A percentile compares a stretch with the other conserved stretches of the same genome.
phyloP scores from a whole-genome alignment of 2,113 vertebrate genomes.

The Etia nguti region DNA sequence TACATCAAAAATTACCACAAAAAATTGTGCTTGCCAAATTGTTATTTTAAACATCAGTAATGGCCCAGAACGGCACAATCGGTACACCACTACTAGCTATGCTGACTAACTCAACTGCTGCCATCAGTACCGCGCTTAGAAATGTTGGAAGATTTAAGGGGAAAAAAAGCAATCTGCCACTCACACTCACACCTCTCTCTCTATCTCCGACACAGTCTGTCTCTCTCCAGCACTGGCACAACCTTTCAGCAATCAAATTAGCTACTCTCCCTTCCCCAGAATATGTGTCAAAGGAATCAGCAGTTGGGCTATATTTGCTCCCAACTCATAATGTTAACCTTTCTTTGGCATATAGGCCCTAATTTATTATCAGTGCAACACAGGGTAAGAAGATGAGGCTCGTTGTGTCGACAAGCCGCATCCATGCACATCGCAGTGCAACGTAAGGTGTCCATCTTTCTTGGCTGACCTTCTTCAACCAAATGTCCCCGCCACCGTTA shows the following conservation, averaged over 20 bases:
- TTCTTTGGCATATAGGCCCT: constrained; percentile 5
- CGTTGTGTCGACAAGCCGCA: background rate
- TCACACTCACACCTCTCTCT: constrained; percentile 23
- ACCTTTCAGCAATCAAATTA: constrained; percentile 44
- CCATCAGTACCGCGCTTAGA: background rate
- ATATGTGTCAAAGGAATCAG: constrained; percentile 33
- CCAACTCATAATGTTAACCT: constrained; percentile 57
- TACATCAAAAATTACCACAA: background rate
- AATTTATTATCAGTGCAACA: constrained; percentile 8
- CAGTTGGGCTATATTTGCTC: constrained; percentile 41
- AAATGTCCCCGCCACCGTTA: background rate
- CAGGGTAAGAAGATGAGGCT: background rate
- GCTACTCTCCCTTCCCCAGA: constrained; percentile 18
- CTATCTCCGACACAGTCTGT: constrained; percentile 4
- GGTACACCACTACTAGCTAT: background rate
- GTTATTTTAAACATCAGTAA: background rate
- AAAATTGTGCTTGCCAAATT: background rate
- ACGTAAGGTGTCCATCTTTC: background rate
- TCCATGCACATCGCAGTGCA: background rate
- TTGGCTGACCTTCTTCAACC: background rate
- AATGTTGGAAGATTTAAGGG: background rate
- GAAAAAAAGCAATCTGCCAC: background rate
- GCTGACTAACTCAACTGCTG: background rate
- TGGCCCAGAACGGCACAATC: background rate
- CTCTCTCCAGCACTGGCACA: constrained; percentile 19